Evolutionary conservation across 2,797 vertebrate genomes (phyloP).

Genomic region (Odontamblyopus rebecca): DNA sequence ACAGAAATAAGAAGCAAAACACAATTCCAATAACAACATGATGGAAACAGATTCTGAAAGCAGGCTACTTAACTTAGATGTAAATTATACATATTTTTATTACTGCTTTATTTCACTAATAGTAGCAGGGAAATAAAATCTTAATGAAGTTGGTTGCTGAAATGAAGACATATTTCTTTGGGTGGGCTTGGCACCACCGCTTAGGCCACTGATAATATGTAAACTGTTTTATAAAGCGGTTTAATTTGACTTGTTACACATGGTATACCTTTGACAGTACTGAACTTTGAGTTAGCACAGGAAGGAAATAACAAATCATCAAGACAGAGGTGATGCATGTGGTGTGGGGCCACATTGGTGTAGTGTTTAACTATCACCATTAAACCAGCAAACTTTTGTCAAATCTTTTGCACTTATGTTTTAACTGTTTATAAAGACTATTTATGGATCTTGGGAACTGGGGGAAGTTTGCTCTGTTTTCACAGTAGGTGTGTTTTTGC

Average conservation of each 20-base stretch:
- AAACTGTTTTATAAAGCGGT: not conserved
- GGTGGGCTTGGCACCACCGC: not conserved
- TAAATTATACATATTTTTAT: not conserved
- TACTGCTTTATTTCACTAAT: not conserved
- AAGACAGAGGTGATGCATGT: no score
- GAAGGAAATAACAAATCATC: conserved; percentile 25
- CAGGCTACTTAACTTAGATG: not conserved
- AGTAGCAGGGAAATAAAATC: not conserved
- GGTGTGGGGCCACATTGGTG: not conserved
- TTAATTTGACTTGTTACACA: not conserved
- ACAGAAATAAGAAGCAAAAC: conserved; percentile 1
- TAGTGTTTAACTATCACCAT: not conserved
- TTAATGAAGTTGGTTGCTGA: not conserved
- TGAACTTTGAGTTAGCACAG: conserved; percentile 4
- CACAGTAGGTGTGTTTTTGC: conserved; percentile 46
- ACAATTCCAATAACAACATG: not conserved
- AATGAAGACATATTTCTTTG: not conserved
- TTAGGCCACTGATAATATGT: not conserved
- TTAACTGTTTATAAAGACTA: not conserved
- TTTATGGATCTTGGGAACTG: conserved; percentile 46
- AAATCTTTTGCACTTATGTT: not conserved
- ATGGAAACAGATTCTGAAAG: not conserved
- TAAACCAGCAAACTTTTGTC: not conserved
- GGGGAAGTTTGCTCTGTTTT: conserved; percentile 36
- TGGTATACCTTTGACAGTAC: not conserved